Percentiles rank a stretch among this genome's conserved stretches.
Evolutionary conservation across 1,140 invertebrate species (phyloP).

Genomic region (Drosophila lini): DNA sequence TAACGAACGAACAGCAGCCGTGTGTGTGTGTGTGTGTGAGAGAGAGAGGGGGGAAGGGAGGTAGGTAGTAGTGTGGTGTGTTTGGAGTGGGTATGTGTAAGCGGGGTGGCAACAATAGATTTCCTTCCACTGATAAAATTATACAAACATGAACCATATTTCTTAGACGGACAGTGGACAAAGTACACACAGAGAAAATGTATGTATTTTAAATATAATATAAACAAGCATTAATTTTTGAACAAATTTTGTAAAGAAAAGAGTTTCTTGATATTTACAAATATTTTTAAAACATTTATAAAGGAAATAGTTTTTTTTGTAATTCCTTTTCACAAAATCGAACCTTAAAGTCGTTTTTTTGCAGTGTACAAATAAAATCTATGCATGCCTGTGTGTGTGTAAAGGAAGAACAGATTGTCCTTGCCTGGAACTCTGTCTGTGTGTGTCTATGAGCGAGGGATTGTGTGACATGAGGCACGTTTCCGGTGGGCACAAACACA

Average conservation of each 20-base stretch:
- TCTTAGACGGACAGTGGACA: constrained; percentile 69
- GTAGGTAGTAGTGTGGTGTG: background rate
- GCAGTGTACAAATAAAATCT: constrained; percentile 7
- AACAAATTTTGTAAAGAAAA: background rate
- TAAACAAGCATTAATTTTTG: background rate
- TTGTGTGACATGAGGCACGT: constrained; percentile 48
- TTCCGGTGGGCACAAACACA: constrained; percentile 63
- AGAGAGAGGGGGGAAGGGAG: background rate
- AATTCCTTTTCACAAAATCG: background rate
- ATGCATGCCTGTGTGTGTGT: background rate
- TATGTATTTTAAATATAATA: background rate
- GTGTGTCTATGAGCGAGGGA: background rate
- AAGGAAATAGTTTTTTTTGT: background rate
- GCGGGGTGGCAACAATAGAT: constrained; percentile 48
- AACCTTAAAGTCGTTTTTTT: background rate
- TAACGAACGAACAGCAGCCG: constrained; percentile 20
- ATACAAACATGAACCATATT: constrained; percentile 64
- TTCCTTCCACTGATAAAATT: constrained; percentile 60
- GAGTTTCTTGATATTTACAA: too few species aligned
- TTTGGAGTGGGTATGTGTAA: background rate
- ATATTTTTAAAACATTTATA: background rate
- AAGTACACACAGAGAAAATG: constrained; percentile 14
- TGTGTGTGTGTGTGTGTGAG: constrained; percentile 4
- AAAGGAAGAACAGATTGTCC: constrained; percentile 37
- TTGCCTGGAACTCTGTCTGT: background rate